Evolutionary conservation across 2,888 invertebrate genomes (phyloP).

Genomic region (Diplazon laetatorius): DNA sequence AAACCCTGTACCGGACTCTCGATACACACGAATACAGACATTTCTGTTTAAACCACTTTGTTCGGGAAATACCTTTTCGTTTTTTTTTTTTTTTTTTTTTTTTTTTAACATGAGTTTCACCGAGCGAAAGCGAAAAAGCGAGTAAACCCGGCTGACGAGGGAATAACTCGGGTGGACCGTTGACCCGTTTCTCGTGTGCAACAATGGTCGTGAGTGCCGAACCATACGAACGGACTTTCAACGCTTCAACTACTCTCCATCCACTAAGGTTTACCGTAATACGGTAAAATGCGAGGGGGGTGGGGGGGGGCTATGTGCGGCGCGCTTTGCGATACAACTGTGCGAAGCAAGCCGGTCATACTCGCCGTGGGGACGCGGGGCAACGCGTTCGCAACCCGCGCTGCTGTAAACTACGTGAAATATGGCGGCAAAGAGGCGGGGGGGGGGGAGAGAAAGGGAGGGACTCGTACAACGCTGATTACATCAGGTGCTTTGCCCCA

Average conservation of each 20-base stretch:
- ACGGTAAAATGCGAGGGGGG: constrained; percentile 67
- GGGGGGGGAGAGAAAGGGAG: too few species aligned
- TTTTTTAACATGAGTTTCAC: neutral
- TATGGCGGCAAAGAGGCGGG: too few species aligned
- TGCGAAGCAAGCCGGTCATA: constrained; percentile 29
- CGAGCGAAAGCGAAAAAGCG: neutral
- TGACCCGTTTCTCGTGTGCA: constrained; percentile 65
- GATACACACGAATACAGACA: too few species aligned
- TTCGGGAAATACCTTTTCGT: too few species aligned
- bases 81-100: constrained; percentile 9
- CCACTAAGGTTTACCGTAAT: constrained; percentile 73
- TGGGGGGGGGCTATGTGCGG: constrained; percentile 1
- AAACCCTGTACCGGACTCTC: too few species aligned
- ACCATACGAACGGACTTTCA: constrained; percentile 66
- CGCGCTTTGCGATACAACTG: constrained; percentile 12
- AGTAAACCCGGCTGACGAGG: constrained; percentile 13
- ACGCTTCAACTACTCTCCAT: constrained; percentile 71
- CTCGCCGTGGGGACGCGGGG: constrained; percentile 35
- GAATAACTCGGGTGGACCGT: constrained; percentile 59
- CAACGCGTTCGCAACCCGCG: constrained; percentile 40
- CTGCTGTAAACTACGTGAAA: constrained; percentile 78
- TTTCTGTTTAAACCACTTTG: too few species aligned
- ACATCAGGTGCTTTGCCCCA: constrained; percentile 69
- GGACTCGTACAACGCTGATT: constrained; percentile 69
- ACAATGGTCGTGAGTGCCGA: constrained; percentile 52